Base-by-base conservation (phyloP, 2,797 vertebrate genomes). In the Bufotes viridis region DNA sequence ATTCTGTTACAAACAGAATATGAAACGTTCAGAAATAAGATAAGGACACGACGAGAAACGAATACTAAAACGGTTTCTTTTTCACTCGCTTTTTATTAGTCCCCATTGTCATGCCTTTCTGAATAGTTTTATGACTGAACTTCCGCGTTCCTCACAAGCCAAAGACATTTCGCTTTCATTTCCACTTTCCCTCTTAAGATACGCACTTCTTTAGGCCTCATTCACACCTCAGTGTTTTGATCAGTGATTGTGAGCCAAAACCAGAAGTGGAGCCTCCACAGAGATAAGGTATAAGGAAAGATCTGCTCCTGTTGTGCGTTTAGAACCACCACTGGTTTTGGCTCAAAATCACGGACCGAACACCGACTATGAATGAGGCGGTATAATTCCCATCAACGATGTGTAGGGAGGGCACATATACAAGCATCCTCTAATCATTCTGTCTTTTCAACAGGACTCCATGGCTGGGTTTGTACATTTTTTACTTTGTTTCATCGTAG, bases 11-110 rank as follows among this genome's bases (percentile, higher is more conserved):
- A 55, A 78, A 53, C n/a, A 6, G 0, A 75, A 53, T 78, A 3
- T n/a, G 9, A 24, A 53, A 51, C 10, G 6, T 12, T 53, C 20
- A n/a, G 22, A 22, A 55, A 20, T 49, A 42, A 2, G 34, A 74
- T 5, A 9, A 74, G 29, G 69, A 42, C 29, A 74, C 42, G 42
- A 42, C 1, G 2, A 74, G 42, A 49, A 78, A 51, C 1, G 20
- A 74, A 74, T 1, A 74, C 69, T 74, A 9, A 24, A 20, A 83
- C 34, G 2, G 24, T 55, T 69, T 53, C 6, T 20, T 24, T 61
- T 80, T 80, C 51, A 17, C 51, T 69, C 6, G 81, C 24, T 13
- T 83, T 83, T 57, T 83, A 70, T 83, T 76, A 84, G 57, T 84
- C 82, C 75, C 20, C 4, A 12, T 24, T 11, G 79, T 18, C 24